Conservation (phyloP, 1,140 invertebrate species). For the Drosophila nasuta region DNA sequence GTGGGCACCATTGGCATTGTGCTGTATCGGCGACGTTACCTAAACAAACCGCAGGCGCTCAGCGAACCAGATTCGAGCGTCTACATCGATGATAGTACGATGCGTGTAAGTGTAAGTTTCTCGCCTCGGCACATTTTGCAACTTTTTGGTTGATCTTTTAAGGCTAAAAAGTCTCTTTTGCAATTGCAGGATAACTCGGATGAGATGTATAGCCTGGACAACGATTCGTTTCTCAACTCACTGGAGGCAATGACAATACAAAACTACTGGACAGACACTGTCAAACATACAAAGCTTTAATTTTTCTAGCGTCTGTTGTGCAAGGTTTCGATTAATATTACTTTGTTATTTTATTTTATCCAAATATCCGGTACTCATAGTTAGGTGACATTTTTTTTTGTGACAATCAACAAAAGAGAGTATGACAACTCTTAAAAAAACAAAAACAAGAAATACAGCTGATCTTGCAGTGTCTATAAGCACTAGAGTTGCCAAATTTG, state of each 20-base stretch:
- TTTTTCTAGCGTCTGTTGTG: constrained; percentile 54
- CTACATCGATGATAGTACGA: constrained; percentile 94
- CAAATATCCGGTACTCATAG: neutral
- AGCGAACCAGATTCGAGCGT: constrained; percentile 95
- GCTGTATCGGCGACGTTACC: constrained; percentile 90
- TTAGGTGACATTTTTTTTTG: neutral
- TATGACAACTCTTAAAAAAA: too few relatives aligned
- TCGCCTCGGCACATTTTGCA: too few relatives aligned
- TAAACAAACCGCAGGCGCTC: constrained; percentile 92
- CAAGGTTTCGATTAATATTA: constrained; percentile 24
- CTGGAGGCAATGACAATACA: constrained; percentile 96
- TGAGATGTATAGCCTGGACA: constrained; percentile 96
- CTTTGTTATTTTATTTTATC: neutral
- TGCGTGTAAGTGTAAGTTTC: constrained; percentile 88
- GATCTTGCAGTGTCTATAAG: too few relatives aligned
- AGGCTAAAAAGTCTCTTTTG: constrained; percentile 1
- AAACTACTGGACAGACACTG: constrained; percentile 96
- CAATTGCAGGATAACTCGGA: constrained; percentile 93
- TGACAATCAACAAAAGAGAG: neutral
- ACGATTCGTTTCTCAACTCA: constrained; percentile 95
- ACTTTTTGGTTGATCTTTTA: too few relatives aligned
- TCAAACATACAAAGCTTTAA: constrained; percentile 96
- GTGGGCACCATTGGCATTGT: constrained; percentile 90
- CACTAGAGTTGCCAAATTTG: too few relatives aligned
- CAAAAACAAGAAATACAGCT: too few relatives aligned